Evolutionary conservation across 2,888 invertebrate species (phyloP).

Genomic region (Notodonta ziczac): DNA sequence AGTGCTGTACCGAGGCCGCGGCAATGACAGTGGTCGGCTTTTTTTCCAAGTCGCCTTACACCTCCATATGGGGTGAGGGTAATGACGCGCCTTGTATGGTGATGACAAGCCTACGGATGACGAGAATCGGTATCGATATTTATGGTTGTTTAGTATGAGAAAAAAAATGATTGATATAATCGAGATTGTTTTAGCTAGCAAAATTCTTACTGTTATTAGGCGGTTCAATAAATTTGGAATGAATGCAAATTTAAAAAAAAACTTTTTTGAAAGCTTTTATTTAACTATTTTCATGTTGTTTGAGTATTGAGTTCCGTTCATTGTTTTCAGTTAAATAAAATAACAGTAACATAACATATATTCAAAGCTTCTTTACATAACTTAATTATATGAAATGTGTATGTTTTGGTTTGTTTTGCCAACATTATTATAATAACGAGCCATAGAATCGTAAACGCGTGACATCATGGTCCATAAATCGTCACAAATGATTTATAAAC

Average conservation of each 20-base stretch:
- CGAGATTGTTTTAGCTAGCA: neutral
- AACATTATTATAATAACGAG: neutral
- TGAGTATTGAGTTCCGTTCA: neutral
- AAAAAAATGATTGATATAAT: neutral
- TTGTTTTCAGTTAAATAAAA: no score
- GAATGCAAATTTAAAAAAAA: no score
- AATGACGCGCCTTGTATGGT: conserved; percentile 61
- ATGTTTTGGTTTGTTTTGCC: conserved; percentile 5
- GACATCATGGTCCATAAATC: conserved; percentile 3
- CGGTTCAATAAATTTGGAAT: no score
- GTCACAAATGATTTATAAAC: conserved; percentile 1
- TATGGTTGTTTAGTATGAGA: neutral
- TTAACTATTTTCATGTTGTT: neutral
- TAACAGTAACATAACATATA: neutral
- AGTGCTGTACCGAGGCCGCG: conserved; percentile 50
- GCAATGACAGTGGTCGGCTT: conserved; percentile 68
- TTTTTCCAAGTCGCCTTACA: conserved; percentile 67
- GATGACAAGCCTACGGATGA: conserved; percentile 12
- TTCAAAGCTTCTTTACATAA: neutral
- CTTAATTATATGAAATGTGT: conserved; percentile 1
- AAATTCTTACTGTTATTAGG: neutral
- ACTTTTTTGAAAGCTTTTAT: no score
- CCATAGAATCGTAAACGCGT: neutral
- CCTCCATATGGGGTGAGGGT: conserved; percentile 66
- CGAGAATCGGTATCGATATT: conserved; percentile 7